Evolutionary conservation across 2,888 invertebrate species (phyloP), one percentile per base, ranked within the genome.

Genomic region (Proisotoma minuta): DNA sequence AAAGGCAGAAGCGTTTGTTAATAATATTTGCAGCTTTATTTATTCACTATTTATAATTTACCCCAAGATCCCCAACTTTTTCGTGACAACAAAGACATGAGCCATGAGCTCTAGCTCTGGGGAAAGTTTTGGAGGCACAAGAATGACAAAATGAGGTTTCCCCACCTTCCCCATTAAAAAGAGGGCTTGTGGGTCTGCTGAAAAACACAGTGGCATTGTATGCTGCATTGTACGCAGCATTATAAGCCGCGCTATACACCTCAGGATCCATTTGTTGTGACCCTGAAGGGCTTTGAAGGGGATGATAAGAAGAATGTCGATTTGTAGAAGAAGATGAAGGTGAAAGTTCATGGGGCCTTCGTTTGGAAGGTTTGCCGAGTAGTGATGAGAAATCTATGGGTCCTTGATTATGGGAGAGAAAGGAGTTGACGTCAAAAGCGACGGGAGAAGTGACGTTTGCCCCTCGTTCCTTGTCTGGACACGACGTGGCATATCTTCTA

Each of bases 241-340:
- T 64, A 10, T 65, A 66, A 27, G 65, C 67, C 43, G 18, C 43
- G 18, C 20, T 43, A 43, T 43, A 43, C 5, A 20, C 43, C 5
- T 5, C 43, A 3, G 60, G 51, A 8, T 40, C 39, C 39, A 54
- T 2, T 23, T 49, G n/a, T 23, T 18, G 18, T 24, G 39, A 4
- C 20, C n/a, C n/a, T n/a, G n/a, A n/a, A n/a, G n/a, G n/a, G n/a
- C n/a, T 64, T 40, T 10, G 12, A 15, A 8, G n/a, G 23, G 73
- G 73, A 63, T 72, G 70, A 59, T 73, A 73, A 0, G 73, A 73
- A 27, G 73, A 73, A 65, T 73, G 73, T 52, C 73, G 58, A 63
- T 72, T 72, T 10, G 59, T 62, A 15, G 63, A 59, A 65, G 2
- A 34, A 10, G 34, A 10, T 4, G 57, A 47, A 20, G 18, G 12